Evolutionary conservation across 2,797 vertebrate genomes (phyloP).

Genomic region (Glyptemys insculpta): DNA sequence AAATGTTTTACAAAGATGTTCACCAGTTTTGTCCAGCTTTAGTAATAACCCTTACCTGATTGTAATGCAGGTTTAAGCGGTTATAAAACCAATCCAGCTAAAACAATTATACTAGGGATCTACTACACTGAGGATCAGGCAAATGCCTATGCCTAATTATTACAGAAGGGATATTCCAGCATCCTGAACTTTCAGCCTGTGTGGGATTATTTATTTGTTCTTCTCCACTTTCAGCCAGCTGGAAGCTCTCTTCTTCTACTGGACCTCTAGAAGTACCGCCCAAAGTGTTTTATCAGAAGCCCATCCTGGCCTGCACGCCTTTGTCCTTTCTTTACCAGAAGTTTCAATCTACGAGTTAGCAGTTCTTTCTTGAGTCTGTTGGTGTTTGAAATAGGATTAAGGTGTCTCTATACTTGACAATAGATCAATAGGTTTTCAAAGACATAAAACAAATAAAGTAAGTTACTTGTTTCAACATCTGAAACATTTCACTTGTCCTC

Average conservation of each 20-base stretch:
- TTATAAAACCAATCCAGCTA: not conserved
- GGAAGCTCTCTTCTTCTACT: not conserved
- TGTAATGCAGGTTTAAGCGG: not conserved
- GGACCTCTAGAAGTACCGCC: not conserved
- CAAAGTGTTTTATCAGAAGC: not conserved
- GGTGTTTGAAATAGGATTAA: not conserved
- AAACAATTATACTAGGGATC: not conserved
- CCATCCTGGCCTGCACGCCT: not conserved
- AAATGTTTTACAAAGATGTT: not conserved
- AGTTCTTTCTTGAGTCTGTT: not conserved
- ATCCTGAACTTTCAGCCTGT: not conserved
- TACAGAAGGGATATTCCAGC: not conserved
- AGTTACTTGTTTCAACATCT: not conserved
- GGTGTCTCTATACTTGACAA: not conserved
- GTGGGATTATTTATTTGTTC: not conserved
- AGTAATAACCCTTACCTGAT: not conserved
- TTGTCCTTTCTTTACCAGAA: constrained; percentile 12
- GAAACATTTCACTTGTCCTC: not conserved
- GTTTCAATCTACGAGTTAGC: not conserved
- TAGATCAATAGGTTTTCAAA: not conserved
- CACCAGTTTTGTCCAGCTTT: not conserved
- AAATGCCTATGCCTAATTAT: not conserved
- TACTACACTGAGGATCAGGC: not conserved
- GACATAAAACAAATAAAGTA: not conserved
- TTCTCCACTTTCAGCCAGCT: not conserved